Percentiles rank a stretch among this genome's conserved stretches.
Evolutionary conservation across 2,888 invertebrate genomes (phyloP).

Genomic region (Gasteruption jaculator): DNA sequence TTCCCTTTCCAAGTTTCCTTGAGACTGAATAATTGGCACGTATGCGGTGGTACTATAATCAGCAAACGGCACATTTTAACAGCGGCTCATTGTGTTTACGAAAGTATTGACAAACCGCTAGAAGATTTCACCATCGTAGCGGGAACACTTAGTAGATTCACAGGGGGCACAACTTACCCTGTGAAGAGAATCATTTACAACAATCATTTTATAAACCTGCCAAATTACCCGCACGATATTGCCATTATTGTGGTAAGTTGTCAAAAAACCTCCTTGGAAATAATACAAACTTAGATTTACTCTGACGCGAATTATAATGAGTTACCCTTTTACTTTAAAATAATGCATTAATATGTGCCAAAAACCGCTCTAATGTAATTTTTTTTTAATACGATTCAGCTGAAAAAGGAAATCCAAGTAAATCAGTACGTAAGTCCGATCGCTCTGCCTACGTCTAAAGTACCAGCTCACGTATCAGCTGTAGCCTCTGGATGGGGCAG

Average conservation of each 20-base stretch:
- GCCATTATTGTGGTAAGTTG: slow-evolving; percentile 10
- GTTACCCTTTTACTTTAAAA: too few species aligned
- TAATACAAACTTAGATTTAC: too few species aligned
- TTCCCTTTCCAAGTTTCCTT: too few species aligned
- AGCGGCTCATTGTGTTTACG: slow-evolving; percentile 30
- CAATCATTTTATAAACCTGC: too few species aligned
- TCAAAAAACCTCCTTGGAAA: neutral
- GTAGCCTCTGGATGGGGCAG: slow-evolving; percentile 23
- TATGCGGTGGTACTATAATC: slow-evolving; percentile 31
- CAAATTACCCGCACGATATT: too few species aligned
- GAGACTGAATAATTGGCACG: slow-evolving; percentile 15
- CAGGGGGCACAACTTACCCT: slow-evolving; percentile 10
- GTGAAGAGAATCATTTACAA: too few species aligned
- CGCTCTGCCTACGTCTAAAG: slow-evolving; percentile 9
- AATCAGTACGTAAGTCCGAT: slow-evolving; percentile 21
- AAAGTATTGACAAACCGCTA: too few species aligned
- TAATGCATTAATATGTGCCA: too few species aligned
- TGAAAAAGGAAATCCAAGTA: slow-evolving; percentile 12
- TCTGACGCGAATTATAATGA: too few species aligned
- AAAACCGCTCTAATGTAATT: neutral
- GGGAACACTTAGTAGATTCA: slow-evolving; percentile 9
- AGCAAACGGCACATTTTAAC: slow-evolving; percentile 25
- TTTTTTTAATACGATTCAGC: slow-evolving; percentile 17
- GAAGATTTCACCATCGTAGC: too few species aligned
- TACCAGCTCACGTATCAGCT: neutral